A percentile compares a stretch with the other conserved stretches of the same genome.
Evolutionary conservation across 2,888 invertebrate species (phyloP).

Genomic region (Choristoneura rosaceana): DNA sequence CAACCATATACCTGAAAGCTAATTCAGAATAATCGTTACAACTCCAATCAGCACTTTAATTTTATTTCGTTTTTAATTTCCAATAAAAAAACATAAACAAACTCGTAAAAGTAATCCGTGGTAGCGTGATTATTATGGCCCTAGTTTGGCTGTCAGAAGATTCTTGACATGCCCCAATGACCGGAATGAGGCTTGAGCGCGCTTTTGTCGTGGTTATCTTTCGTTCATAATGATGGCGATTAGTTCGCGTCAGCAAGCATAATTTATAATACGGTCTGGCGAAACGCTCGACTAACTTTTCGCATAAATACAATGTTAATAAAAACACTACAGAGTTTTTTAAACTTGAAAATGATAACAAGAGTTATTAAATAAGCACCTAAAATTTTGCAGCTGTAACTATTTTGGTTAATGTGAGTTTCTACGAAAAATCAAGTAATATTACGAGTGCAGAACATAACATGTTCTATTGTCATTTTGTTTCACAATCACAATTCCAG

Average conservation of each 20-base stretch:
- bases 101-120: not conserved
- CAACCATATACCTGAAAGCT: too few relatives aligned
- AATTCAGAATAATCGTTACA: not conserved
- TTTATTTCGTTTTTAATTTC: too few relatives aligned
- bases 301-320: constrained; percentile 68
- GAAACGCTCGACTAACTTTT: constrained; percentile 67
- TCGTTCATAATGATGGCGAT: constrained; percentile 69
- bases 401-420: not conserved
- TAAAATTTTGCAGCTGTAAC: not conserved
- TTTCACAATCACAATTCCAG: not conserved
- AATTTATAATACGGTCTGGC: constrained; percentile 67
- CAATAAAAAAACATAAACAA: not conserved
- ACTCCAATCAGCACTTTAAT: not conserved
- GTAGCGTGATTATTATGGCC: constrained; percentile 12
- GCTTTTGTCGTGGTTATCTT: constrained; percentile 50
- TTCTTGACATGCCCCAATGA: constrained; percentile 37
- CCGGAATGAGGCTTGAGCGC: constrained; percentile 35
- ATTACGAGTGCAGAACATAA: not conserved
- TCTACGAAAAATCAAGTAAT: not conserved
- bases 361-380: not conserved
- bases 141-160: constrained; percentile 26
- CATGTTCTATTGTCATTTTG: not conserved
- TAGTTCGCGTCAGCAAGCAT: constrained; percentile 70
- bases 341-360: not conserved
- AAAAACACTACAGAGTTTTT: constrained; percentile 50